Evolutionary conservation across 2,888 invertebrate species (phyloP).

Genomic region (Caenorhabditis japonica): DNA sequence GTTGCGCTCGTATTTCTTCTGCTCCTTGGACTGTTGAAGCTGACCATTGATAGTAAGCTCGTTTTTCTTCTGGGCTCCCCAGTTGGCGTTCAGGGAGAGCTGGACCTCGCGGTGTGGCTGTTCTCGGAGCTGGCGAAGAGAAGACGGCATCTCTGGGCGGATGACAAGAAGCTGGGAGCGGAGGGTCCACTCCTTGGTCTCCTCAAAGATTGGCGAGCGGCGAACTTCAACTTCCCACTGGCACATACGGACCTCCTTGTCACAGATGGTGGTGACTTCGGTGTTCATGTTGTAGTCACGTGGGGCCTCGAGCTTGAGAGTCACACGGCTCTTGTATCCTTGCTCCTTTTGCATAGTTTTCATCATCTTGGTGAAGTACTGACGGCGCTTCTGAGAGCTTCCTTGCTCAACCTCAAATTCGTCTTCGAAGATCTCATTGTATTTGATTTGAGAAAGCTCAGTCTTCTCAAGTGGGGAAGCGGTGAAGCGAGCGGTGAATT

Average conservation of each 20-base stretch:
- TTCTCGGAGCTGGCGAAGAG: conserved; percentile 57
- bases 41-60: conserved; percentile 50
- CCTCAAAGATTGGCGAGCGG: conserved; percentile 47
- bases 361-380: conserved; percentile 50
- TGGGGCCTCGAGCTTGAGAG: conserved; percentile 40
- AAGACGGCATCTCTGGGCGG: conserved; percentile 60
- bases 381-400: conserved; percentile 43
- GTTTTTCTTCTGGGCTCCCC: conserved; percentile 62
- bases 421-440: conserved; percentile 56
- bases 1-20: conserved; percentile 45
- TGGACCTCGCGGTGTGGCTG: conserved; percentile 63
- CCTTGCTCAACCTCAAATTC: conserved; percentile 35
- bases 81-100: conserved; percentile 50
- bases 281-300: conserved; percentile 39
- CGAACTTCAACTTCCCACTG: conserved; percentile 37
- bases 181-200: conserved; percentile 66
- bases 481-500: conserved; percentile 35
- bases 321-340: conserved; percentile 41
- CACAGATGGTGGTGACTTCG: conserved; percentile 51
- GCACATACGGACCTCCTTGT: conserved; percentile 50
- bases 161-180: conserved; percentile 55
- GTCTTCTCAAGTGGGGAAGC: conserved; percentile 25
- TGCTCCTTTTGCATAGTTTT: conserved; percentile 38
- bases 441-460: conserved; percentile 30
- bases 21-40: conserved; percentile 55